Percentiles rank a stretch among this genome's conserved stretches.
Evolutionary conservation across 1,140 invertebrate species (phyloP).

Genomic region (Subanguina moxae): DNA sequence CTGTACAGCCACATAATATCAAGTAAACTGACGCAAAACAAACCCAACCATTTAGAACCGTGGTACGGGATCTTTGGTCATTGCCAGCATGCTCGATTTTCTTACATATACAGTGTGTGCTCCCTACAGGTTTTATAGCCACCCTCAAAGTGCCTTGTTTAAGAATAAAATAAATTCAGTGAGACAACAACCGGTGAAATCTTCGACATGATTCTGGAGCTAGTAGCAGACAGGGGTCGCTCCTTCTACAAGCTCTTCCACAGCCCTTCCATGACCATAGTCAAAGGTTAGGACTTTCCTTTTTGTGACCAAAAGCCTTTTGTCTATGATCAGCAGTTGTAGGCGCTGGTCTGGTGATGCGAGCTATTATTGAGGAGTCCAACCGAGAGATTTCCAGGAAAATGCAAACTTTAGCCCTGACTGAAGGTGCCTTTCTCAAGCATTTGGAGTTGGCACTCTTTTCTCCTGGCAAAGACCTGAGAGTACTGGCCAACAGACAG

Average conservation of each 20-base stretch:
- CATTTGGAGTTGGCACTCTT: slow-evolving; percentile 88
- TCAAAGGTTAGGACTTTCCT: slow-evolving; percentile 68
- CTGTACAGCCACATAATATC: no score
- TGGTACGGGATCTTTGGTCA: slow-evolving; percentile 68
- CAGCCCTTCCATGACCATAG: slow-evolving; percentile 91
- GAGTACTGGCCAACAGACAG: slow-evolving; percentile 70
- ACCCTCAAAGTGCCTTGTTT: no score
- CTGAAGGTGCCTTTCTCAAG: slow-evolving; percentile 89
- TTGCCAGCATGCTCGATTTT: slow-evolving; percentile 90
- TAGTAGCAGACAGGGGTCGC: slow-evolving; percentile 84
- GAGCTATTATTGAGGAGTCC: slow-evolving; percentile 93
- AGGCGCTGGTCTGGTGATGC: slow-evolving; percentile 86
- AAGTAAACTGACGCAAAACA: no score
- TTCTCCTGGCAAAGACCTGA: slow-evolving; percentile 69
- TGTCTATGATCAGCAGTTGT: background rate
- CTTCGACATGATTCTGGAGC: slow-evolving; percentile 87
- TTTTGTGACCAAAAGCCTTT: slow-evolving; percentile 10
- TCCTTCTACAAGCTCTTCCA: slow-evolving; percentile 89
- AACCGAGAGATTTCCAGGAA: slow-evolving; percentile 71
- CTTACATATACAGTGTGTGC: slow-evolving; percentile 96
- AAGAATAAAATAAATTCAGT: no score
- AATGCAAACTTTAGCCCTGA: slow-evolving; percentile 91
- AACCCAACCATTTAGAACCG: slow-evolving; percentile 66
- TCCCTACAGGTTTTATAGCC: no score
- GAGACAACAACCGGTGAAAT: slow-evolving; percentile 95